phyloP scores from a whole-genome alignment of 2,888 invertebrate genomes.

The Rhimphoctona megacephalus region DNA sequence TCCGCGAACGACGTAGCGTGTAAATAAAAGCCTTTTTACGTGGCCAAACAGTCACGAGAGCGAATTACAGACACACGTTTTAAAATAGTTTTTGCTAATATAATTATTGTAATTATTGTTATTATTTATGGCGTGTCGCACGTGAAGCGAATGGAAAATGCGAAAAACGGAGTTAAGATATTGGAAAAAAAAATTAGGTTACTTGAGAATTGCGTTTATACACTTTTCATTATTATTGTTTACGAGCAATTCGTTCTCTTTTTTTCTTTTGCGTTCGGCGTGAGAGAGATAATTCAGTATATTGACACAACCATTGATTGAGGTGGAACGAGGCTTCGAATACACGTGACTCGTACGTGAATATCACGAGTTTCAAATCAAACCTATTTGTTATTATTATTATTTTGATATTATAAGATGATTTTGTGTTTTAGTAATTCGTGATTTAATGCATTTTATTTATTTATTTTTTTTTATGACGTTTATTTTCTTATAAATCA shows the following conservation, averaged over 20 bases:
- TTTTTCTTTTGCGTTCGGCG: not conserved
- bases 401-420: not conserved
- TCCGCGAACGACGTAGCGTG: constrained; percentile 52
- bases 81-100: constrained; percentile 12
- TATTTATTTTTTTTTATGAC: not conserved
- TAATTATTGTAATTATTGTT: constrained; percentile 6
- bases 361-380: constrained; percentile 10
- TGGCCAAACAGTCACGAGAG: constrained; percentile 15
- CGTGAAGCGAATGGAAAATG: not conserved
- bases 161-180: not conserved
- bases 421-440: not conserved
- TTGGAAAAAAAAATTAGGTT: not conserved
- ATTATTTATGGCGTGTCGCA: constrained; percentile 33
- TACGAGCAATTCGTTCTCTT: not conserved
- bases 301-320: not conserved
- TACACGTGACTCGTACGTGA: constrained; percentile 33
- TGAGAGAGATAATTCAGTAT: constrained; percentile 11
- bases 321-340: not conserved
- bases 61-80: constrained; percentile 16
- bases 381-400: not conserved
- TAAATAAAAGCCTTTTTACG: not conserved
- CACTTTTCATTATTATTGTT: constrained; percentile 9
- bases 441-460: too few relatives aligned
- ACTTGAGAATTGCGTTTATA: not conserved
- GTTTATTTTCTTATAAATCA: not conserved